Evolutionary conservation across 2,113 vertebrate genomes (phyloP).

Genomic region (Lucifuga dentata): DNA sequence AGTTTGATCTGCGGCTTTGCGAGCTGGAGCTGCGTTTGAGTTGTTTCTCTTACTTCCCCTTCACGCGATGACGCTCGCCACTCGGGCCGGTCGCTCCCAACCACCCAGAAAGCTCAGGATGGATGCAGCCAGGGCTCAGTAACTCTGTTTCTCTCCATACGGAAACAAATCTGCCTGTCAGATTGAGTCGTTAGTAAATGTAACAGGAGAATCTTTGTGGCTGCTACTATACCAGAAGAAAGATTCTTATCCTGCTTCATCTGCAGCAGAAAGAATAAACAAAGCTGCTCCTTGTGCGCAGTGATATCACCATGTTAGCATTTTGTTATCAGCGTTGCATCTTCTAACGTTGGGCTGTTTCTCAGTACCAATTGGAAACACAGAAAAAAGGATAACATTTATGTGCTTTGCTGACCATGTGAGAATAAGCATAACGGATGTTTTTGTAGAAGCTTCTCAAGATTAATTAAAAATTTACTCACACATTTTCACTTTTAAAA

Average conservation of each 20-base stretch:
- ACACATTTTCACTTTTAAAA: constrained; percentile 11
- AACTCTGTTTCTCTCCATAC: constrained; percentile 39
- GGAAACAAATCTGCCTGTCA: constrained; percentile 48
- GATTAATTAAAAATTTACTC: no score
- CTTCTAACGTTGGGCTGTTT: constrained; percentile 39
- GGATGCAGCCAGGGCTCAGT: constrained; percentile 35
- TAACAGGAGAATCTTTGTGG: constrained; percentile 42
- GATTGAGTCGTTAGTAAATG: constrained; percentile 46
- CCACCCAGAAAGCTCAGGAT: constrained; percentile 24
- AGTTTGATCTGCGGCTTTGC: constrained; percentile 16
- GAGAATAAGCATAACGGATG: constrained; percentile 43
- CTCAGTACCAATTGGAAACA: constrained; percentile 26
- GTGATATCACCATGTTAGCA: constrained; percentile 34
- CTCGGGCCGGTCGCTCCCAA: neutral
- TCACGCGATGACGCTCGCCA: constrained; percentile 26
- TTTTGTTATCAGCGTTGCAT: constrained; percentile 27
- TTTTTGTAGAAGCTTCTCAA: constrained; percentile 31
- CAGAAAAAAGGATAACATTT: constrained; percentile 50
- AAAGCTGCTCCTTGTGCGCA: neutral
- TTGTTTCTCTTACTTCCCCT: constrained; percentile 23
- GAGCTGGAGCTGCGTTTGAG: constrained; percentile 9
- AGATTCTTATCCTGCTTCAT: constrained; percentile 23
- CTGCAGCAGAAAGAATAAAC: constrained; percentile 20
- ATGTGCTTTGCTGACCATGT: constrained; percentile 42
- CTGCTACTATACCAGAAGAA: constrained; percentile 5